These are phyloP conservation scores for Melanotaenia trifasciata DNA, from an alignment of 2,797 vertebrate genomes.

Conservation along the genomic window DNA sequence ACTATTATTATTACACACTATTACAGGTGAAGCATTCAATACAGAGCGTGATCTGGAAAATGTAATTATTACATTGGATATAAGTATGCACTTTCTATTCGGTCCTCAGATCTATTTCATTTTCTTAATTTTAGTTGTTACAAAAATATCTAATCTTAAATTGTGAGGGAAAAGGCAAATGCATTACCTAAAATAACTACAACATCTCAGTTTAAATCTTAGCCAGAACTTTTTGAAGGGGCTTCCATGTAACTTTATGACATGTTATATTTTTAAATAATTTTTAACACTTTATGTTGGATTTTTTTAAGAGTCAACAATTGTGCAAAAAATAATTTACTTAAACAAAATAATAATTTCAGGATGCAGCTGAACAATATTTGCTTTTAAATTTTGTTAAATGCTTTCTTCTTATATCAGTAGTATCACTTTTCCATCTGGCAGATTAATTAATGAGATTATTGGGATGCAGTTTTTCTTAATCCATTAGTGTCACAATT, in stretches of 20 bases:
- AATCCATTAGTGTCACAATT: conserved; percentile 66
- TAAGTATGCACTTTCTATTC: conserved; percentile 5
- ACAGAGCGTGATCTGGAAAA: conserved; percentile 14
- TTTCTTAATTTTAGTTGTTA: conserved; percentile 19
- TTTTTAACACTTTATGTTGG: background rate
- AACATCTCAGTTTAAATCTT: background rate
- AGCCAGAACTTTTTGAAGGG: conserved; percentile 18
- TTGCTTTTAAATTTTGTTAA: conserved; percentile 18
- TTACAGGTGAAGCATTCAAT: conserved; percentile 25
- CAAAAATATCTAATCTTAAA: background rate
- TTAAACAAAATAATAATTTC: background rate
- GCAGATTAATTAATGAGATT: conserved; percentile 7
- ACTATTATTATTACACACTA: background rate
- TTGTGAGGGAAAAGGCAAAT: background rate
- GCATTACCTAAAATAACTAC: background rate
- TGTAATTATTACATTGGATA: conserved; percentile 4
- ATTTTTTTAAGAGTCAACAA: background rate
- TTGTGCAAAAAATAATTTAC: background rate
- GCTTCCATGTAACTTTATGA: conserved; percentile 25
- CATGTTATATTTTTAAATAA: background rate
- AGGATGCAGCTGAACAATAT: background rate
- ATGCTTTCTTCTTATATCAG: conserved; percentile 49
- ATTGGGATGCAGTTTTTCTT: conserved; percentile 28
- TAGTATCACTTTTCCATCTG: conserved; percentile 41
- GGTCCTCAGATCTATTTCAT: conserved; percentile 4